Conservation (phyloP, 2,113 vertebrate species). For the Eptesicus fuscus region DNA sequence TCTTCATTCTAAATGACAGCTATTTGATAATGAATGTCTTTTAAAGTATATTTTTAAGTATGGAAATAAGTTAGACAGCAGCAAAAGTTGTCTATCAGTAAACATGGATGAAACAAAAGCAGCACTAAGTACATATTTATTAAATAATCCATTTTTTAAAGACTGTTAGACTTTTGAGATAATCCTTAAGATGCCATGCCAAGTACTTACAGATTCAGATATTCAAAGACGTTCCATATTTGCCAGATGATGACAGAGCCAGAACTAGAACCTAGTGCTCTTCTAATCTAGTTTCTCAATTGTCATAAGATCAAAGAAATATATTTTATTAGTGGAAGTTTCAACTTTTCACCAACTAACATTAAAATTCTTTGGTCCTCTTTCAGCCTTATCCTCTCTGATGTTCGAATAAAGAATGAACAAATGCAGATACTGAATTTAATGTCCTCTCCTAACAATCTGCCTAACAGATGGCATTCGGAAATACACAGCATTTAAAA, state of each 20-base stretch:
- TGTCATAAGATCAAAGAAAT: constrained; percentile 17
- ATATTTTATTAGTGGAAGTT: neutral
- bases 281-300: neutral
- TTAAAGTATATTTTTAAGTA: constrained; percentile 23
- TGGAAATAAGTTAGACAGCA: neutral
- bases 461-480: neutral
- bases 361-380: neutral
- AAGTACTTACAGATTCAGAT: neutral
- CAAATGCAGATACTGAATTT: neutral
- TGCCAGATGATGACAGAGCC: neutral
- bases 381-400: neutral
- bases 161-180: neutral
- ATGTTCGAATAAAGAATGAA: neutral
- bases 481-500: neutral
- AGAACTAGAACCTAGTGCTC: neutral
- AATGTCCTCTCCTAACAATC: neutral
- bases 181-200: neutral
- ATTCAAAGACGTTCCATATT: neutral
- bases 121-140: neutral
- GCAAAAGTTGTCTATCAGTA: neutral
- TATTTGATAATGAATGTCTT: constrained; percentile 61
- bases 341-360: neutral
- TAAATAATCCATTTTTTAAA: constrained; percentile 4
- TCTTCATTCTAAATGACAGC: constrained; percentile 83
- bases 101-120: neutral